These are phyloP conservation scores for Mionectes olivaceus DNA, from an alignment of 2,797 vertebrate genomes.

Conservation along the genomic window DNA sequence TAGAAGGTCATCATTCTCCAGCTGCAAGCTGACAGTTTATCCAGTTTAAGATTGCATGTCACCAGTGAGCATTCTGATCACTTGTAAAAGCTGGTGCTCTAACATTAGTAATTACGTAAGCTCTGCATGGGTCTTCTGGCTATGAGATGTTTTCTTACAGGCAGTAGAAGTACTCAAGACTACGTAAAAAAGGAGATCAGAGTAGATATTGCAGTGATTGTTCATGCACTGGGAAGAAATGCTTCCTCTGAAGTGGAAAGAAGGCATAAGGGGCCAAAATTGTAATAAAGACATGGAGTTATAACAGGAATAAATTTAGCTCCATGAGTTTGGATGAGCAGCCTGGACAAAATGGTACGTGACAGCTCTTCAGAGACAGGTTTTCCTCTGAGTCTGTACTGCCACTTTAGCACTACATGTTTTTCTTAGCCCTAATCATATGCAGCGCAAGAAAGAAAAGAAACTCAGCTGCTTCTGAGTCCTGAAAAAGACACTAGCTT, in stretches of 20 bases:
- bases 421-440: conserved; percentile 75
- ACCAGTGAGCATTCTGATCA: background rate
- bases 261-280: conserved; percentile 66
- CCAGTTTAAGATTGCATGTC: background rate
- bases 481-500: conserved; percentile 51
- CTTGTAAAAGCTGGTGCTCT: background rate
- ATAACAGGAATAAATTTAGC: conserved; percentile 69
- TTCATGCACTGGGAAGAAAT: conserved; percentile 5
- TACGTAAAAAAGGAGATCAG: background rate
- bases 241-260: conserved; percentile 42
- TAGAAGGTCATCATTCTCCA: background rate
- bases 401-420: conserved; percentile 72
- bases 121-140: background rate
- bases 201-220: background rate
- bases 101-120: background rate
- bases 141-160: background rate
- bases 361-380: conserved; percentile 71
- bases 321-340: conserved; percentile 70
- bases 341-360: conserved; percentile 72
- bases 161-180: background rate
- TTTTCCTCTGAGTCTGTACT: conserved; percentile 73
- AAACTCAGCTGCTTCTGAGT: conserved; percentile 60
- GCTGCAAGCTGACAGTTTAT: conserved; percentile 8
- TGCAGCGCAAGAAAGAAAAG: conserved; percentile 72
- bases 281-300: conserved; percentile 57